Conservation (phyloP, 2,113 vertebrate genomes). For the Saguinus imperator region DNA sequence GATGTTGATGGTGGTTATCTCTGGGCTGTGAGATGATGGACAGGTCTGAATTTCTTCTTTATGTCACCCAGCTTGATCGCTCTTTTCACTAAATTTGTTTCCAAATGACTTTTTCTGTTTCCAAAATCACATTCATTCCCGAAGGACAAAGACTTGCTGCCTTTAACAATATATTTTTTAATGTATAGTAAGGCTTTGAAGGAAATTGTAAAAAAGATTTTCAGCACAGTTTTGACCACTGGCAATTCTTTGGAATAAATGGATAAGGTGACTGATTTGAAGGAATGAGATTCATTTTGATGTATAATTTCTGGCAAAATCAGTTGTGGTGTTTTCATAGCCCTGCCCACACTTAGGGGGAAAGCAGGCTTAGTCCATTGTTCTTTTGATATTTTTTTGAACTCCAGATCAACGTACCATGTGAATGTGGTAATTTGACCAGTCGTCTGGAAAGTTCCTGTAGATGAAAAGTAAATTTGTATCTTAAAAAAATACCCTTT, state of each 20-base stretch:
- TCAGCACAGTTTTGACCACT: neutral
- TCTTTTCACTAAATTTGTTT: constrained; percentile 26
- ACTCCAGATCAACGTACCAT: neutral
- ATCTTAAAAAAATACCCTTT: constrained; percentile 18
- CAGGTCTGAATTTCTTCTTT: neutral
- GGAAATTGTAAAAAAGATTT: neutral
- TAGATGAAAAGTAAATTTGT: constrained; percentile 47
- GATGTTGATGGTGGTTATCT: neutral
- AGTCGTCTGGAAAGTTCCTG: constrained; percentile 70
- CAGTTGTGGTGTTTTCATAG: neutral
- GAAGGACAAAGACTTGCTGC: neutral
- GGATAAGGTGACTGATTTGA: neutral
- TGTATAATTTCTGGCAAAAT: neutral
- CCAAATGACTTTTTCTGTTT: neutral
- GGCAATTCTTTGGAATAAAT: neutral
- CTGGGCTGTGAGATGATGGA: neutral
- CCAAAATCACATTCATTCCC: constrained; percentile 26
- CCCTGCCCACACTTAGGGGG: neutral
- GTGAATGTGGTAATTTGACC: neutral
- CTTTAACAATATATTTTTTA: neutral
- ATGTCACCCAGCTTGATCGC: neutral
- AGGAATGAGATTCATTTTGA: neutral
- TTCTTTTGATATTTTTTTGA: neutral
- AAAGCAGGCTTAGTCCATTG: neutral
- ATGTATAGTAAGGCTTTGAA: neutral